Conservation (phyloP, 2,888 invertebrate species). For the Euplexia lucipara region DNA sequence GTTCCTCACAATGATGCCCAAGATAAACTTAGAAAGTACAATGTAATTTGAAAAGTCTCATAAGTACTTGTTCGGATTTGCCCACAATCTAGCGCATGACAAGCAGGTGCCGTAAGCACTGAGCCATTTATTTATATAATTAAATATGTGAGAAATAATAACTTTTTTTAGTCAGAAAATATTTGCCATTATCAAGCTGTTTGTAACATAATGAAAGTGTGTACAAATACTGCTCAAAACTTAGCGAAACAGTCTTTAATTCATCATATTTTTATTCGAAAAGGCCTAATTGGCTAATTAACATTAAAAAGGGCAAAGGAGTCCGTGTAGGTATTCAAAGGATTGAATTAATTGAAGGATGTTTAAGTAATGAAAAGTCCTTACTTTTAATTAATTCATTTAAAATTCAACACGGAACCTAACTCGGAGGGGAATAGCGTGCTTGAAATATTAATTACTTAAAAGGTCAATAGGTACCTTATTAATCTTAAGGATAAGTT, state of each 20-base stretch:
- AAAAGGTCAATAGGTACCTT: slow-evolving; percentile 6
- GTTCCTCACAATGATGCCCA: too few relatives aligned
- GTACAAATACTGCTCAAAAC: not conserved
- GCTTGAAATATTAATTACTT: slow-evolving; percentile 41
- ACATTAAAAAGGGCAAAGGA: slow-evolving; percentile 17
- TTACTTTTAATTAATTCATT: slow-evolving; percentile 51
- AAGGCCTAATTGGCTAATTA: not conserved
- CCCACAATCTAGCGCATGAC: too few relatives aligned
- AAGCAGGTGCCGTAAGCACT: too few relatives aligned
- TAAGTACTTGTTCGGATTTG: too few relatives aligned
- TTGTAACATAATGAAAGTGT: not conserved
- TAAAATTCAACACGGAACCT: slow-evolving; percentile 40
- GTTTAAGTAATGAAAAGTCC: slow-evolving; percentile 36
- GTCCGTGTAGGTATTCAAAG: slow-evolving; percentile 27
- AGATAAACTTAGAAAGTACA: too few relatives aligned
- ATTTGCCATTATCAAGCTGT: too few relatives aligned
- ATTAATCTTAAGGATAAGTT: not conserved
- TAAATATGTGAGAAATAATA: too few relatives aligned
- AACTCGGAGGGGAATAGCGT: slow-evolving; percentile 19
- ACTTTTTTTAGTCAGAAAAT: too few relatives aligned
- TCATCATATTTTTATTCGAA: not conserved
- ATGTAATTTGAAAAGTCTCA: too few relatives aligned
- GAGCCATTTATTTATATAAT: too few relatives aligned
- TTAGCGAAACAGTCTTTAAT: not conserved
- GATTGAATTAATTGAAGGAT: slow-evolving; percentile 49